Percentiles rank a stretch among this genome's conserved stretches.
Evolutionary conservation across 2,888 invertebrate genomes (phyloP).

Genomic region (Scelioninae gen. 1): DNA sequence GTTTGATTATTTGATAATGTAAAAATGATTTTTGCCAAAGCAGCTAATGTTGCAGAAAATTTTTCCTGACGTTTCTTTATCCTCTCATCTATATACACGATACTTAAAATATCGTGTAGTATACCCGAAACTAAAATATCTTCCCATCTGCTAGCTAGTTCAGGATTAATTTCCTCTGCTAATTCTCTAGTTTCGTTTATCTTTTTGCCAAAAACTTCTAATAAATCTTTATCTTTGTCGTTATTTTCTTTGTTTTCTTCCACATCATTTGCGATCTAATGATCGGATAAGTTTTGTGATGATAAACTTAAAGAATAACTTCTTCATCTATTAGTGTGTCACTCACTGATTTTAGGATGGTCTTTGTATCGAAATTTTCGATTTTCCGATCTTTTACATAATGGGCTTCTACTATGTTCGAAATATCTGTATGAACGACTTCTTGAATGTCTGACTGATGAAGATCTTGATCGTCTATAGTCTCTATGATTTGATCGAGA

Average conservation of each 20-base stretch:
- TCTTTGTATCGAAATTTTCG: neutral
- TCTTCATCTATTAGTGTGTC: neutral
- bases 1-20: neutral
- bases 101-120: slow-evolving; percentile 22
- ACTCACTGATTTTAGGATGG: neutral
- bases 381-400: neutral
- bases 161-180: slow-evolving; percentile 17
- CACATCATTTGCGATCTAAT: neutral
- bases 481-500: neutral
- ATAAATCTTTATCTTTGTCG: neutral
- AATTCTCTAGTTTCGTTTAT: neutral
- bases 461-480: neutral
- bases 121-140: slow-evolving; percentile 30
- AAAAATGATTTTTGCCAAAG: neutral
- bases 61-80: slow-evolving; percentile 28
- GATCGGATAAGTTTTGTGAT: neutral
- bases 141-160: slow-evolving; percentile 25
- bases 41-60: slow-evolving; percentile 9
- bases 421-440: neutral
- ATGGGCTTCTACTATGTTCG: neutral
- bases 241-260: neutral
- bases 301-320: neutral
- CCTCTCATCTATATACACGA: slow-evolving; percentile 7
- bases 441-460: neutral
- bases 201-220: slow-evolving; percentile 15